Evolutionary conservation across 1,140 invertebrate species (phyloP).

Genomic region (Spodoptera litura): DNA sequence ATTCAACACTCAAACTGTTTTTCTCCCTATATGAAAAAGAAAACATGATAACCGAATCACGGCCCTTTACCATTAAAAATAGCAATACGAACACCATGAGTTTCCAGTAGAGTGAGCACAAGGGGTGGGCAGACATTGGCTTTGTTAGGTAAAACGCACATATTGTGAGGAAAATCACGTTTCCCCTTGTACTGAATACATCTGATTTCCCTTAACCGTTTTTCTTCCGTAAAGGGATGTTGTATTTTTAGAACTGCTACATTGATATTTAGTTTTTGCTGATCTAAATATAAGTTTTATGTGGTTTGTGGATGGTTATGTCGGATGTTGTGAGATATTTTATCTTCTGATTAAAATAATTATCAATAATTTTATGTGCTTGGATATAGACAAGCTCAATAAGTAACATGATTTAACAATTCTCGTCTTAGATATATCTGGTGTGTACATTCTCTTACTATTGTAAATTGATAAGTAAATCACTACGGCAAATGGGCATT

Average conservation of each 20-base stretch:
- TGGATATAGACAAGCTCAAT: no score
- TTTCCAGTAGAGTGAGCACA: conserved; percentile 28
- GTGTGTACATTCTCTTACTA: no score
- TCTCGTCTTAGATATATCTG: no score
- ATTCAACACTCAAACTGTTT: conserved; percentile 10
- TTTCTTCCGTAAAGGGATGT: neutral
- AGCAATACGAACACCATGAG: conserved; percentile 16
- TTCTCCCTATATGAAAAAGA: neutral
- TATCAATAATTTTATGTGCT: no score
- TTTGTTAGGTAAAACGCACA: conserved; percentile 45
- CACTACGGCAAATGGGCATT: no score
- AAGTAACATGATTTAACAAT: no score
- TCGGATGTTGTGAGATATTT: no score
- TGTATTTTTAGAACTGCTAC: neutral
- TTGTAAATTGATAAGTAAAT: no score
- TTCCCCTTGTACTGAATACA: conserved; percentile 14
- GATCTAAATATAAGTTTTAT: no score
- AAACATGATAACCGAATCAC: conserved; percentile 40
- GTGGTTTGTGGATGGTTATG: no score
- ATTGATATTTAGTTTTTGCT: neutral
- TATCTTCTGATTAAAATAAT: no score
- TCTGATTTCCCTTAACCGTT: neutral
- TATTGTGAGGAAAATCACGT: conserved; percentile 38
- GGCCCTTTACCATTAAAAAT: conserved; percentile 39
- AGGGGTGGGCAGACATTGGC: conserved; percentile 35